Base-by-base conservation (phyloP, 2,888 invertebrate genomes). In the Phytoseiulus persimilis region DNA sequence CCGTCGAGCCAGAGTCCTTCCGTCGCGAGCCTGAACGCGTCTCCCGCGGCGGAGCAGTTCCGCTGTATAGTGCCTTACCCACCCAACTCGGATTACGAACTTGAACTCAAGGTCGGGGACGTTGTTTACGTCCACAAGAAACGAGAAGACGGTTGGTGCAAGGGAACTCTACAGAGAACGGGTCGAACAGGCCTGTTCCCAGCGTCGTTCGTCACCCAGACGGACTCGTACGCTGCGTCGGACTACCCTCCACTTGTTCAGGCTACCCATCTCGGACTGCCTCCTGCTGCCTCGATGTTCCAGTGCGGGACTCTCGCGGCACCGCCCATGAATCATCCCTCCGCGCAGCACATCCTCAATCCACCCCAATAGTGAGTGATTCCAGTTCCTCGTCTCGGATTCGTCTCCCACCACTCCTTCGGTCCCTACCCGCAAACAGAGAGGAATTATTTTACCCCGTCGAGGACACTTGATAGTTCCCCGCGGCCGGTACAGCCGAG, bases 101-200 rank as follows among this genome's bases (percentile, higher is more conserved):
- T 98, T 91, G 97, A 97, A 92, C 93, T 98, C 89, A 95, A 96
- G 91, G 95, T 97, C 83, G 97, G 97, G 90, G 98, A 98, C 92
- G 95, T 97, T 90, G 96, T 98, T 91, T 95, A 96, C 91, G 97
- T 98, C 32, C 96, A 96, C 92, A 96, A 96, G 92, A 97, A 97
- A 92, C 95, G 97, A 90, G 97, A 97, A 90, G 97, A 98, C 92
- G 98, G 98, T 89, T 98, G 98, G 98, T 98, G 96, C 93, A 97
- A 97, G 92, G 98, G 98, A 32, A 97, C 96, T 0, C 94, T 96
- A 91, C 95, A 96, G 91, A 94, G 97, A 90, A 97, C 97, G 0
- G 97, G 97, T 83, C 95, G 96, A 91, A 96, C 96, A 5, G 98
- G 98, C n/a, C 94, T 98, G 84, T 98, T 98, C 93, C 98, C 98